Evolutionary conservation across 2,113 vertebrate species (phyloP).

Genomic region (Phrynosoma blainvillii): DNA sequence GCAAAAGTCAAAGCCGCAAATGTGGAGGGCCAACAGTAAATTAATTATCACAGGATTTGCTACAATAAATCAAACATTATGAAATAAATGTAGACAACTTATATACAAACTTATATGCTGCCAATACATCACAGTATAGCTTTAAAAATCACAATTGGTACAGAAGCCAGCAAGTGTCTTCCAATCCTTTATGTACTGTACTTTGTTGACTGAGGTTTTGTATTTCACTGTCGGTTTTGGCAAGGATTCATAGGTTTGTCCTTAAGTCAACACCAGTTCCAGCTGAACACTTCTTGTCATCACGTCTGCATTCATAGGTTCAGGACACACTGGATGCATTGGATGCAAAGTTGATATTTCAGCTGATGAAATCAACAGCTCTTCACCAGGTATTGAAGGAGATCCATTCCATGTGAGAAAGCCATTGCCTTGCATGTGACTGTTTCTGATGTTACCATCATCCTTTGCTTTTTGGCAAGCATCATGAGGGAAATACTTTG

Average conservation of each 20-base stretch:
- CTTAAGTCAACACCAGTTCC: conserved; percentile 72
- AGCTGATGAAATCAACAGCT: conserved; percentile 23
- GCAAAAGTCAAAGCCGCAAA: not conserved
- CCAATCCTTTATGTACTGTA: conserved; percentile 34
- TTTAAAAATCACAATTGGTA: conserved; percentile 44
- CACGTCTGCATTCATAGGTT: conserved; percentile 57
- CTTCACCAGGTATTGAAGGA: conserved; percentile 34
- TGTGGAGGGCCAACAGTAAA: not conserved
- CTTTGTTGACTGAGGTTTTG: conserved; percentile 49
- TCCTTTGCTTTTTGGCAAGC: conserved; percentile 36
- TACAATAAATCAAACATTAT: not conserved
- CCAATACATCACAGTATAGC: not conserved
- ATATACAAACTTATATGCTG: not conserved
- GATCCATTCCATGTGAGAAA: not conserved
- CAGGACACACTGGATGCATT: not conserved
- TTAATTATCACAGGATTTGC: not conserved
- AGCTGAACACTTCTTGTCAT: conserved; percentile 53
- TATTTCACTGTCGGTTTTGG: conserved; percentile 67
- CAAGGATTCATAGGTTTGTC: conserved; percentile 51
- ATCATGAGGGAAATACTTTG: conserved; percentile 68
- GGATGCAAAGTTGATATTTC: conserved; percentile 33
- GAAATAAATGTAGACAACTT: not conserved
- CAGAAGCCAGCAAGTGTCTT: conserved; percentile 38
- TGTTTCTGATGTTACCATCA: conserved; percentile 39
- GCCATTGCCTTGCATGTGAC: not conserved